Base-by-base conservation (phyloP, 2,797 vertebrate genomes). In the Monodelphis domestica region DNA sequence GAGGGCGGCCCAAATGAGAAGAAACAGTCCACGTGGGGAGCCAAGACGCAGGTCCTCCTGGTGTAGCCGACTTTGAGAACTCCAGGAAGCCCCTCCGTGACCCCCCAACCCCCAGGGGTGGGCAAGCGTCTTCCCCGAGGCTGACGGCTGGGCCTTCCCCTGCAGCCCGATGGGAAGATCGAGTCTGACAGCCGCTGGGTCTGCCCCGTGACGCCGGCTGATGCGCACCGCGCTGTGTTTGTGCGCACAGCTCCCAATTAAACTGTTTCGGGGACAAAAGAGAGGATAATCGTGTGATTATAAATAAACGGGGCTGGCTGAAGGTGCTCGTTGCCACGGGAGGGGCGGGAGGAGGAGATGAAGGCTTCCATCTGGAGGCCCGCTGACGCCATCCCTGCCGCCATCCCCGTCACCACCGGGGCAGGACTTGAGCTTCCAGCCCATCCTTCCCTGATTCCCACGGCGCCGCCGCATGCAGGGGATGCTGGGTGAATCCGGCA, bases 271-370 rank as follows among this genome's bases (percentile, higher is more conserved):
- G 90, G 94, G 94, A 97, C 95, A 95, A 94, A 95, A 90, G 96
- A 89, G 95, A 96, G 56, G 94, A 88, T 88, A 92, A 90, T 95
- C 89, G 33, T 90, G 94, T 78, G 96, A 96, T 93, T 95, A 96
- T 95, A 96, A 97, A 97, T 93, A 97, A 95, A 95, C 96, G 3
- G 57, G 93, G 94, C 93, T 38, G 54, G 94, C 90, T 57, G 78
- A 38, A 59, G 93, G 95, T 50, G 94, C 87, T n/a, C n/a, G 12
- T 91, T 88, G 33, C 89, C 87, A 29, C 4, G 4, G 92, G 91
- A 53, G 21, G 94, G 93, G 92, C 90, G 15, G 5, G 88, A 54
- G 89, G 90, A 78, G 87, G 91, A 91, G 93, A n/a, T 88, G 63
- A 54, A 17, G 53, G 0, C 78, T 53, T 56, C 51, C 11, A 0